Evolutionary conservation across 2,888 invertebrate genomes (phyloP), one percentile per base, ranked within the genome.

Genomic region (Tenthredo mesomela): DNA sequence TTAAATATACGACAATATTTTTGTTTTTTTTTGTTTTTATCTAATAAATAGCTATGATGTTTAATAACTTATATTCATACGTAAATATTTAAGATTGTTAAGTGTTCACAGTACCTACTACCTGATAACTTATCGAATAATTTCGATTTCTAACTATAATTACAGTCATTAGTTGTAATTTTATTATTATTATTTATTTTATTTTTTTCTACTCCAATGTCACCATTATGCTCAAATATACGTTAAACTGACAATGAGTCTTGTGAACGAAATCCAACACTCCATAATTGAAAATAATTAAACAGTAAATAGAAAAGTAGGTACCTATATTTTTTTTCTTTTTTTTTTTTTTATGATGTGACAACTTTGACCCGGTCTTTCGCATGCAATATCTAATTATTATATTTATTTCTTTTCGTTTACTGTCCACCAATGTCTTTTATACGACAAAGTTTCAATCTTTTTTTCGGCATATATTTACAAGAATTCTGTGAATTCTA

Each of bases 41-140:
- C 4, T 65, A 78, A 78, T 82, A 82, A 65, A 67, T 82, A 82
- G 25, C 70, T 82, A 67, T 67, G 77, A 67, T 77, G 33, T 80
- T 80, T 25, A 80, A 80, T 80, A 80, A 80, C 61, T 61, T 80
- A 80, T 80, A 29, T 80, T 61, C 21, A 61, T 58, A 80, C 40
- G 25, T 80, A 40, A 58, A 80, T 21, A 37, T 61, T 61, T 58
- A 61, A 80, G 37, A 58, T 80, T 61, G 58, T 80, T 61, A 61
- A 61, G 58, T 61, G 80, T 80, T 61, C 21, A 37, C 40, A 80
- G 58, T 80, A 80, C 58, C 80, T 80, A 80, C 58, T 58, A 80
- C 21, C 80, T 21, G 61, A 25, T 61, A 80, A 80, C 12, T 80
- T 80, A 80, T 80, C 80, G 61, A 80, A 21, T 61, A 80, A 54